Percentiles rank a stretch among this genome's conserved stretches.
Evolutionary conservation across 2,797 vertebrate genomes (phyloP).

Genomic region (Euthynnus affinis): DNA sequence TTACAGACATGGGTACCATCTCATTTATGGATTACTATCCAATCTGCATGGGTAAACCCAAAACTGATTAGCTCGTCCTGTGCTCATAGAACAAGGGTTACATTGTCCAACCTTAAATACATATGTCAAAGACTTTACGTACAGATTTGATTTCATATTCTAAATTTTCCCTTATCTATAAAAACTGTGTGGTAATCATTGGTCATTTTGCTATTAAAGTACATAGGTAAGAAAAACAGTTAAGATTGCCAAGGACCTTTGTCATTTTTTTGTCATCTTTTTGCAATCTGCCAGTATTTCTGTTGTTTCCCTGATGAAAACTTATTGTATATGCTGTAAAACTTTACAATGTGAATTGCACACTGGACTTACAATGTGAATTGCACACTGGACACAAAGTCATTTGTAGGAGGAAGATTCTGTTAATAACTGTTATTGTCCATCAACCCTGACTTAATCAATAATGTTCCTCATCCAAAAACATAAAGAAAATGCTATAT

Average conservation of each 20-base stretch:
- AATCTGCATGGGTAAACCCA: neutral
- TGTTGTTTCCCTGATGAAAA: neutral
- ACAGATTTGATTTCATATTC: no score
- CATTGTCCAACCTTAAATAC: no score
- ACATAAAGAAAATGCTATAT: slow-evolving; percentile 50
- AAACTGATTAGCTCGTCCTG: neutral
- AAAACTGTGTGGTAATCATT: neutral
- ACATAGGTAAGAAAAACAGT: neutral
- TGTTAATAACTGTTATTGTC: slow-evolving; percentile 33
- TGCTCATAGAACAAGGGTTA: no score
- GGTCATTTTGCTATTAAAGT: neutral
- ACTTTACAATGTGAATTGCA: neutral
- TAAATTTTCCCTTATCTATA: neutral
- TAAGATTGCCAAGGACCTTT: no score
- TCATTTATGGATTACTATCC: no score
- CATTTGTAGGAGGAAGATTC: slow-evolving; percentile 5
- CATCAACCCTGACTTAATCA: slow-evolving; percentile 27
- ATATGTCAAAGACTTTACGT: no score
- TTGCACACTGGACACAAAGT: slow-evolving; percentile 6
- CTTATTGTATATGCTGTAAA: neutral
- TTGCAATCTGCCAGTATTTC: neutral
- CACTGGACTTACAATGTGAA: neutral
- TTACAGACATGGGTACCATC: no score
- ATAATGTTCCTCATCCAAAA: slow-evolving; percentile 41
- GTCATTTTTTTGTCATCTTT: neutral